Percentiles rank a stretch among this genome's conserved stretches.
Conservation (phyloP, 2,797 vertebrate species). For the Podargus strigoides region DNA sequence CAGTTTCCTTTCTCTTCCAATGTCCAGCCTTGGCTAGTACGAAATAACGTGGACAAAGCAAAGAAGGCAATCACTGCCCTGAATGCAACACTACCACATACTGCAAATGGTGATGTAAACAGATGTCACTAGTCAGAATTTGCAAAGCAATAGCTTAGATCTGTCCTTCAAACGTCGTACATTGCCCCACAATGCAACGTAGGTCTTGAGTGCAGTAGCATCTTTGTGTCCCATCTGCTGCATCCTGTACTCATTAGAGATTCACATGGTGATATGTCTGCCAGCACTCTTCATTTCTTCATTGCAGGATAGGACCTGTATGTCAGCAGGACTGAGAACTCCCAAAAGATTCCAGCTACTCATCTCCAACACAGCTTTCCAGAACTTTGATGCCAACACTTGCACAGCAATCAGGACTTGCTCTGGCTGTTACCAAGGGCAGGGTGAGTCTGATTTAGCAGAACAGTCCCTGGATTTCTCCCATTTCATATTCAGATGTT, state of each 20-base stretch:
- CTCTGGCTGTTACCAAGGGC: constrained; percentile 71
- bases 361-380: constrained; percentile 68
- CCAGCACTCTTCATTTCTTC: neutral
- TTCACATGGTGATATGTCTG: neutral
- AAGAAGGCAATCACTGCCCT: neutral
- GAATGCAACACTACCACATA: neutral
- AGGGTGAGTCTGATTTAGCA: constrained; percentile 62
- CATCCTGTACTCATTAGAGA: neutral
- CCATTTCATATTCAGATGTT: neutral
- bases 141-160: neutral
- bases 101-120: neutral
- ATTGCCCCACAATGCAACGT: neutral
- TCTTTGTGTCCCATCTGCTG: neutral
- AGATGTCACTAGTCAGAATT: neutral
- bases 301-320: constrained; percentile 59
- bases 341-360: constrained; percentile 63
- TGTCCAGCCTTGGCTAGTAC: neutral
- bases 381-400: constrained; percentile 65
- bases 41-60: neutral
- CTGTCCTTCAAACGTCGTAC: neutral
- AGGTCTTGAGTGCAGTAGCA: neutral
- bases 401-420: constrained; percentile 73
- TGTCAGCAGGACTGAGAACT: constrained; percentile 72
- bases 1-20: neutral
- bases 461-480: neutral